Conservation (phyloP, 23 tunicate species). For the Phallusia fumigata region DNA sequence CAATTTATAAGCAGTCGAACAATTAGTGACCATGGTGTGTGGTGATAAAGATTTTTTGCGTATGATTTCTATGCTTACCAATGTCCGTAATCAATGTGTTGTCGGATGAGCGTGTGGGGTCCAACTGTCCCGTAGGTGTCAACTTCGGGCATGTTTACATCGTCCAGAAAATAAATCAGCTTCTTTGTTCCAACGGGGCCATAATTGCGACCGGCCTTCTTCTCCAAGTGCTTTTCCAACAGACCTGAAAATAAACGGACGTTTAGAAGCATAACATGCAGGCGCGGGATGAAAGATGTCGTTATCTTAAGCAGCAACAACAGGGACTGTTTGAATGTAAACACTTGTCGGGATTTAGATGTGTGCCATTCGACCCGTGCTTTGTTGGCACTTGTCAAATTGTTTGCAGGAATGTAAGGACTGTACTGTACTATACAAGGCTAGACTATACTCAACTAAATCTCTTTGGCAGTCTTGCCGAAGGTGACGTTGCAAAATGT, state of each 20-base stretch:
- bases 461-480: too few species aligned
- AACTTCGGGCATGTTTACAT: slow-evolving; percentile 90
- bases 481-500: too few species aligned
- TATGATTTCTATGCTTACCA: slow-evolving; percentile 44
- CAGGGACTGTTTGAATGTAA: too few species aligned
- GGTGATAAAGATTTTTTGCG: not conserved
- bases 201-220: slow-evolving; percentile 84
- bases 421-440: too few species aligned
- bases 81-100: slow-evolving; percentile 90
- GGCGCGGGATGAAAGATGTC: too few species aligned
- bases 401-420: too few species aligned
- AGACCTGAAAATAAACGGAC: slow-evolving; percentile 27
- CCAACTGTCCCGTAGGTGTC: slow-evolving; percentile 92
- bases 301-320: too few species aligned
- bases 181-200: slow-evolving; percentile 89
- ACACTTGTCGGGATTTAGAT: too few species aligned
- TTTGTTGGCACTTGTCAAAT: too few species aligned
- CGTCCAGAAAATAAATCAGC: slow-evolving; percentile 83
- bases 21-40: not conserved
- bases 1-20: too few species aligned
- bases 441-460: too few species aligned
- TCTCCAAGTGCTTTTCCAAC: slow-evolving; percentile 85
- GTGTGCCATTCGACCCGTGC: too few species aligned
- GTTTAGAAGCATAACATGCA: not conserved
- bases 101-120: slow-evolving; percentile 84